phyloP scores from a whole-genome alignment of 2,797 vertebrate genomes.

The Gymnopithys bicolor region DNA sequence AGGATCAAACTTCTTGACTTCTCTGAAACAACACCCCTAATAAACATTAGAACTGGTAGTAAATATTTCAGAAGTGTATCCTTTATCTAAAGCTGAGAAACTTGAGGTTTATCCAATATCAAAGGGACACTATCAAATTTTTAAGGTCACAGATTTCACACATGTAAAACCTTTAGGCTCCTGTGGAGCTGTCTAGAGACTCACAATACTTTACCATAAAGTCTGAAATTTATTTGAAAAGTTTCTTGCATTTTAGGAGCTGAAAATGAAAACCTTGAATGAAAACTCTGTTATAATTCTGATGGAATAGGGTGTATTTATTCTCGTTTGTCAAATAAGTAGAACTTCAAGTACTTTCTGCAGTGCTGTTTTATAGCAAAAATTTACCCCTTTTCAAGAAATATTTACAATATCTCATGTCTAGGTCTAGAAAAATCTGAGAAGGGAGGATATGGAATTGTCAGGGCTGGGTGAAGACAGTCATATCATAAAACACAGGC shows the following conservation, averaged over 20 bases:
- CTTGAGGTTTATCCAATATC: constrained; percentile 50
- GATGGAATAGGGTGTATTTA: background rate
- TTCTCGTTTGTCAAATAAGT: background rate
- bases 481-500: background rate
- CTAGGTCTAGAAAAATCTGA: background rate
- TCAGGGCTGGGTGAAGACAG: background rate
- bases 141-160: constrained; percentile 41
- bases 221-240: constrained; percentile 10
- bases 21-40: constrained; percentile 32
- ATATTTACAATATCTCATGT: background rate
- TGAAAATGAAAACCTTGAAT: background rate
- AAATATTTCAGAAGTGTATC: constrained; percentile 56
- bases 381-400: background rate
- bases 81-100: constrained; percentile 35
- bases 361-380: background rate
- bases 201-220: background rate
- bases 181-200: background rate
- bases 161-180: constrained; percentile 2
- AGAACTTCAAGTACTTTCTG: background rate
- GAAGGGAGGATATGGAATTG: background rate
- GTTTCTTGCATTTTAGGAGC: background rate
- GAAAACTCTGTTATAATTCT: background rate
- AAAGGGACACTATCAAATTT: constrained; percentile 42
- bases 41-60: constrained; percentile 48
- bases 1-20: constrained; percentile 60